Evolutionary conservation across 2,113 vertebrate genomes (phyloP), one percentile per base, ranked within the genome.

Genomic region (Eira barbara): DNA sequence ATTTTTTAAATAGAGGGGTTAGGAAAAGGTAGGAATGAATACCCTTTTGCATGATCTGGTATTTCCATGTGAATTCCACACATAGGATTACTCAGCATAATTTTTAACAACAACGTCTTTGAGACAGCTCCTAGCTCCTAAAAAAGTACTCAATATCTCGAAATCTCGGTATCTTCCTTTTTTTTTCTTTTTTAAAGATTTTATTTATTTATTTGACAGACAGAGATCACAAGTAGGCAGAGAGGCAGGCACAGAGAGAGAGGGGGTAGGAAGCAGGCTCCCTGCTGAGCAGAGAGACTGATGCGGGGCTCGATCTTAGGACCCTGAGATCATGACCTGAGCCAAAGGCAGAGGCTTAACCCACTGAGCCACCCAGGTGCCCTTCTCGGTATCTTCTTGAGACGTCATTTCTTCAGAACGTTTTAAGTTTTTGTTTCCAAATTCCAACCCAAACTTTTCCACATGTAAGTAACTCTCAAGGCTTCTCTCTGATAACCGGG

Each of bases 21-120:
- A 91, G 55, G 80, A 13, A 4, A 12, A 71, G 3, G 14, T 52
- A 89, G 45, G 10, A 42, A 83, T 74, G 88, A 73, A 45, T 76
- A 65, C 55, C 31, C 65, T 91, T 92, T 88, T 83, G 63, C n/a
- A 82, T 17, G n/a, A 95, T 84, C 83, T 73, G 27, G 20, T 78
- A 87, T 94, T 98, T 63, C 89, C 61, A 74, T 90, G 20, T 94
- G 20, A 74, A 84, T 91, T 93, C 47, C 76, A 80, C 34, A 29
- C 49, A 73, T 18, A 76, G 78, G 25, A 92, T 45, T 52, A 82
- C 86, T 94, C 34, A 34, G 7, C 74, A 61, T 91, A 83, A 83
- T 74, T 82, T 93, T 84, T 63, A 52, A 49, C 47, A 12, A 47
- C 17, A 61, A 45, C 13, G 92, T 55, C 47, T 74, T 47, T 78